Conservation (phyloP, 2,888 invertebrate species). For the Heteropelma amictum region DNA sequence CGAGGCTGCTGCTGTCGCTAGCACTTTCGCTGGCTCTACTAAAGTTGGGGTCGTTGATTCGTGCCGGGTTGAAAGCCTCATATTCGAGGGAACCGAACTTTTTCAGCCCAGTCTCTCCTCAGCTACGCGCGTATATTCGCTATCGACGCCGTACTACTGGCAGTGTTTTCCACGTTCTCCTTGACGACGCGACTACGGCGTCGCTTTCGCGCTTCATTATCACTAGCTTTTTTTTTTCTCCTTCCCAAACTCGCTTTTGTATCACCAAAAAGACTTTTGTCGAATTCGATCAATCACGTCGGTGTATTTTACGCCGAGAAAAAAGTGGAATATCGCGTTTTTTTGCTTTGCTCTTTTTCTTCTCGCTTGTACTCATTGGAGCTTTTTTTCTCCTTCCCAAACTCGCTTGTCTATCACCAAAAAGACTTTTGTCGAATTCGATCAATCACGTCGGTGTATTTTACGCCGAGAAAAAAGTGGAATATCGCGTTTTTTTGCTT, state of each 20-base stretch:
- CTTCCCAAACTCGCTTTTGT: neutral
- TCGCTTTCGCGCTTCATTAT: constrained; percentile 15
- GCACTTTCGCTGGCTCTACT: neutral
- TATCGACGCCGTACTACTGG: neutral
- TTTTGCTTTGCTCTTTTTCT: too few species aligned
- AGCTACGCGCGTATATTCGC: constrained; percentile 9
- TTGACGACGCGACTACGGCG: constrained; percentile 29
- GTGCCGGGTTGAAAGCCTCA: constrained; percentile 42
- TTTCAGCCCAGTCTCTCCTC: constrained; percentile 1
- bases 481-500: too few species aligned
- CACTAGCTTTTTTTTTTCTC: neutral
- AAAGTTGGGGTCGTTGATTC: constrained; percentile 48
- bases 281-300: too few species aligned
- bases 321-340: too few species aligned
- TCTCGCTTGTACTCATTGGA: too few species aligned
- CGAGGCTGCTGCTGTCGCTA: neutral
- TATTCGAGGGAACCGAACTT: constrained; percentile 38
- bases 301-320: too few species aligned
- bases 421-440: too few species aligned
- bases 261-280: neutral
- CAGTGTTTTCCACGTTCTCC: constrained; percentile 27
- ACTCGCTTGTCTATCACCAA: neutral
- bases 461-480: too few species aligned
- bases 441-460: too few species aligned
- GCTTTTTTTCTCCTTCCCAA: neutral